Percentiles rank a stretch among this genome's conserved stretches.
phyloP scores from a whole-genome alignment of 2,797 vertebrate species.

The Myotis findleyi region DNA sequence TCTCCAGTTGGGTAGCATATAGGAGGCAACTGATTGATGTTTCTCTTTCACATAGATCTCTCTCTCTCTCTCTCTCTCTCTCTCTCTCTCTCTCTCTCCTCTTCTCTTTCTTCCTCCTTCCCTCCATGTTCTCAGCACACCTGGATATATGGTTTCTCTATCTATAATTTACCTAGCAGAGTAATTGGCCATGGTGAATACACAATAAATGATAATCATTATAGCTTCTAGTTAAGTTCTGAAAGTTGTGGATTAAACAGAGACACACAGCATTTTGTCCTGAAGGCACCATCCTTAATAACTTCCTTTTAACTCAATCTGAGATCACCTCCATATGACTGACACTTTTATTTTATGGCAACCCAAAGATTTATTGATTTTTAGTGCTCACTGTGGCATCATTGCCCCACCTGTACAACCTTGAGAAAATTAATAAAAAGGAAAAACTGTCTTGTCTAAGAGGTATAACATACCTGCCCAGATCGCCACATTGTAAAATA shows the following conservation, averaged over 20 bases:
- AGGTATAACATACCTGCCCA: background rate
- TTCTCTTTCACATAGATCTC: no score
- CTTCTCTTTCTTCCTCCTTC: no score
- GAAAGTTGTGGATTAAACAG: conserved; percentile 9
- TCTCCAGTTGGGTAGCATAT: background rate
- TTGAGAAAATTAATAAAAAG: conserved; percentile 62
- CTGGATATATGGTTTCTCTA: background rate
- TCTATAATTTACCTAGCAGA: background rate
- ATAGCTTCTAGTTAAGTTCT: background rate
- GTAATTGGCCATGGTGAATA: background rate
- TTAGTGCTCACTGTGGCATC: background rate
- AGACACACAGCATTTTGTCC: background rate
- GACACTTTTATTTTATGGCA: conserved; percentile 14
- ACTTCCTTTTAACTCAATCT: background rate
- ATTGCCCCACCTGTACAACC: background rate
- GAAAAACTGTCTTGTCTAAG: background rate
- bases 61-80: background rate
- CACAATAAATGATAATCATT: background rate
- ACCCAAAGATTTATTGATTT: background rate
- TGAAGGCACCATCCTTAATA: background rate
- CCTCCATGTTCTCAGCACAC: background rate
- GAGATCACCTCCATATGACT: background rate
- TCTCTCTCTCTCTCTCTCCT: no score
- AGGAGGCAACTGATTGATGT: background rate
- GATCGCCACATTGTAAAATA: conserved; percentile 52